Evolutionary conservation across 2,888 invertebrate genomes (phyloP), one percentile per base, ranked within the genome.

Genomic region (Onthophagus sagittarius): DNA sequence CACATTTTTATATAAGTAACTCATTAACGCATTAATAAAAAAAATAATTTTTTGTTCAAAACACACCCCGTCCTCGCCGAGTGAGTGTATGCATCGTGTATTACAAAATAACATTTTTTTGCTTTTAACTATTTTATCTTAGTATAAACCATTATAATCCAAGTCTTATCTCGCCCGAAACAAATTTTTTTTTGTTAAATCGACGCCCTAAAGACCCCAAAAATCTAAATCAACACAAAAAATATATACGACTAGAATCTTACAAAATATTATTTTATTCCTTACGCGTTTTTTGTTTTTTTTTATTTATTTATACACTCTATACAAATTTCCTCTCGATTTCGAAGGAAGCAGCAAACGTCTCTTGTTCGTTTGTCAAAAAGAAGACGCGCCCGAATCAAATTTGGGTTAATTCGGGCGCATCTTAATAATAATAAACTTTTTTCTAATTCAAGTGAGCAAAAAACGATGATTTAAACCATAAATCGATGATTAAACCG

Each of bases 171-270:
- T 69, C 62, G 39, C 11, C 63, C 71, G 72, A 73, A 53, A 53
- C 0, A 53, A 15, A 53, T n/a, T n/a, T n/a, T n/a, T n/a, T n/a
- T n/a, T n/a, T n/a, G n/a, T n/a, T n/a, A n/a, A 53, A 53, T 11
- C 39, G 39, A 53, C 39, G 39, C 39, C 39, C 39, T 53, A 53
- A 53, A 53, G 39, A 53, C 39, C 39, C 39, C 39, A 53, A 53
- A 53, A 1, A 53, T 77, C 76, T 76, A 73, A 71, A 77, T 79
- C 78, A 77, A 77, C 75, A 73, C 39, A 7, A 53, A 53, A 53
- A 53, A 53, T 53, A 23, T 23, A 23, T 23, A 53, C 39, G 39
- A 53, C 39, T 53, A 53, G 39, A 53, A 53, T 53, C 39, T 74
- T 72, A 72, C 72, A 72, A 69, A 33, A 71, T 74, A 72, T 33